Evolutionary conservation across 2,888 invertebrate species (phyloP).

Genomic region (Hipparchia semele): DNA sequence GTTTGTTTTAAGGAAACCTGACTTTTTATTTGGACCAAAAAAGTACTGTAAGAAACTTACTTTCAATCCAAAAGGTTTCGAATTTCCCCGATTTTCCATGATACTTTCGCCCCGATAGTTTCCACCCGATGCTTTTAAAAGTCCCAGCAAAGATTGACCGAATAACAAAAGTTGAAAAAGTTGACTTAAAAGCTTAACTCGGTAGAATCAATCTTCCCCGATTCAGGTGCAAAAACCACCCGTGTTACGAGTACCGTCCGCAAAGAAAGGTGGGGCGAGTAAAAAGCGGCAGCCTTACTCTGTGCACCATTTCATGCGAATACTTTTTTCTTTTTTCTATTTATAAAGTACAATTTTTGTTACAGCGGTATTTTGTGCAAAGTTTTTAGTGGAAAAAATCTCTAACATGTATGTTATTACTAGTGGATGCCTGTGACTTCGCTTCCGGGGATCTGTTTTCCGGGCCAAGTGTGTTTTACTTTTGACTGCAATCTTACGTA

Average conservation of each 20-base stretch:
- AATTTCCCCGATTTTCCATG: background rate
- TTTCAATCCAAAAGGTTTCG: background rate
- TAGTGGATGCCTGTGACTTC: no score
- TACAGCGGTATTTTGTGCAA: no score
- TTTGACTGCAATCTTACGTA: no score
- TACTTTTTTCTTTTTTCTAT: no score
- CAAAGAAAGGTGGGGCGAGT: slow-evolving; percentile 29
- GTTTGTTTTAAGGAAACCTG: no score
- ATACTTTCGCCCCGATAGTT: slow-evolving; percentile 22
- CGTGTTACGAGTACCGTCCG: slow-evolving; percentile 24
- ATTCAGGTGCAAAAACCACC: slow-evolving; percentile 41
- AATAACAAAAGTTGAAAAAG: slow-evolving; percentile 36
- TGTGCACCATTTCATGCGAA: background rate
- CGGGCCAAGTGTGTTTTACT: no score
- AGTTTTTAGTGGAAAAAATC: no score
- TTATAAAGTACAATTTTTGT: no score
- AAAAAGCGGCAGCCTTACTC: slow-evolving; percentile 18
- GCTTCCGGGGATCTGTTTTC: no score
- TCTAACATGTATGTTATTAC: no score
- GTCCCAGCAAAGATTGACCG: slow-evolving; percentile 36
- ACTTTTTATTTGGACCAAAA: background rate
- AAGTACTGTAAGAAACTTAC: background rate
- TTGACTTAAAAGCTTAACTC: slow-evolving; percentile 39
- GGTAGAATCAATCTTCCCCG: slow-evolving; percentile 51
- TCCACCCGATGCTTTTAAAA: slow-evolving; percentile 36